These are phyloP conservation scores for Malurus melanocephalus DNA, from an alignment of 2,113 vertebrate species.

Conservation along the genomic window DNA sequence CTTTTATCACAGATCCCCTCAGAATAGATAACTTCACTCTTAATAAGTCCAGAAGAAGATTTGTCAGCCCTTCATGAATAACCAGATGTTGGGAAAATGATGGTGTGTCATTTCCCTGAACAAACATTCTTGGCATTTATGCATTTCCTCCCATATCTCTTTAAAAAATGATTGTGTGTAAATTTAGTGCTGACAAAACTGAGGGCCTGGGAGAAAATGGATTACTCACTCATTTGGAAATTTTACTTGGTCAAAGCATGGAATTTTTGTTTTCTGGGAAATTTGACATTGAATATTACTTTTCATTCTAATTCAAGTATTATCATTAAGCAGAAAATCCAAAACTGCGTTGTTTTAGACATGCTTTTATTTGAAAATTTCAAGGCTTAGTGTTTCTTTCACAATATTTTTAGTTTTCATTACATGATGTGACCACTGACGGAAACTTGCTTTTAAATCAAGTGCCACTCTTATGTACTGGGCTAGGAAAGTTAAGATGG, in stretches of 20 bases:
- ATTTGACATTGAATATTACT: background rate
- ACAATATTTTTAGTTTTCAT: background rate
- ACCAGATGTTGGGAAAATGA: conserved; percentile 43
- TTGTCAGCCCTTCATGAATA: conserved; percentile 14
- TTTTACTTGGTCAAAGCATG: background rate
- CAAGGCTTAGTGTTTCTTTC: background rate
- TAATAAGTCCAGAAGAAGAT: conserved; percentile 17
- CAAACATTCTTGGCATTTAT: conserved; percentile 54
- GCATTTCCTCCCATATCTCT: conserved; percentile 41
- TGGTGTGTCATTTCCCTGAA: conserved; percentile 34
- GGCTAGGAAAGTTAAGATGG: background rate
- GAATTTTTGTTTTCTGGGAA: conserved; percentile 13
- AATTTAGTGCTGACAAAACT: conserved; percentile 51
- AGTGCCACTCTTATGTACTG: background rate
- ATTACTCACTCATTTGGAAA: conserved; percentile 14
- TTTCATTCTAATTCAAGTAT: background rate
- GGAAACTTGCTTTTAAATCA: background rate
- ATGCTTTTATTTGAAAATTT: background rate
- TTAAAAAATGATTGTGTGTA: conserved; percentile 25
- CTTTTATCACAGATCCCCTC: background rate
- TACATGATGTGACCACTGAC: background rate
- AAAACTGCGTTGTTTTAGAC: background rate
- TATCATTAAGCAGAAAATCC: background rate
- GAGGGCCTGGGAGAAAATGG: conserved; percentile 21
- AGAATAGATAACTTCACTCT: background rate